Evolutionary conservation across 2,888 invertebrate genomes (phyloP).

Genomic region (Diaprepes abbreviatus): DNA sequence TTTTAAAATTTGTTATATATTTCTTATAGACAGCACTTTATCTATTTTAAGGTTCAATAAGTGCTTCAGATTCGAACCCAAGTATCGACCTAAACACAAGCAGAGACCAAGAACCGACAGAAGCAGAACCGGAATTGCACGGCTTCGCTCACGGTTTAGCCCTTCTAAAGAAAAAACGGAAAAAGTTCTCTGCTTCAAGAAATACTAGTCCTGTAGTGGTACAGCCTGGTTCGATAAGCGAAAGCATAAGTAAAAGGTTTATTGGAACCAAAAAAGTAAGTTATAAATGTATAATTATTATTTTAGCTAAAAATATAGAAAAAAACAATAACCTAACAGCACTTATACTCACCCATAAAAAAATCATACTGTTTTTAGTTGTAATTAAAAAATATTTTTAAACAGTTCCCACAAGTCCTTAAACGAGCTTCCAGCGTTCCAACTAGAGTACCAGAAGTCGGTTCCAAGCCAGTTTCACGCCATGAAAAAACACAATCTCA

Average conservation of each 20-base stretch:
- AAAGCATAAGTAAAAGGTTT: constrained; percentile 42
- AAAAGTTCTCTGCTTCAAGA: constrained; percentile 86
- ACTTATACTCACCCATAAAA: no score
- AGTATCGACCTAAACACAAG: constrained; percentile 69
- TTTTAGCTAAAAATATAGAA: no score
- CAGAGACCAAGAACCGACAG: constrained; percentile 33
- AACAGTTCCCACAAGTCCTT: constrained; percentile 69
- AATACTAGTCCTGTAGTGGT: constrained; percentile 74
- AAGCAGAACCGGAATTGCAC: constrained; percentile 60
- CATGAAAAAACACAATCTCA: constrained; percentile 76
- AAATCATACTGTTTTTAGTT: no score
- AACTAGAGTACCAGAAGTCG: constrained; percentile 70
- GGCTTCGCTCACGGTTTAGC: constrained; percentile 76
- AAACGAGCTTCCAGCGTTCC: constrained; percentile 82
- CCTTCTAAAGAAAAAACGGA: constrained; percentile 83
- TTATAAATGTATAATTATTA: no score
- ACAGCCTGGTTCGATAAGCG: constrained; percentile 21
- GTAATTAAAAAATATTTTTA: no score
- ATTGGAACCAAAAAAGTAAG: constrained; percentile 34
- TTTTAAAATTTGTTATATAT: background rate
- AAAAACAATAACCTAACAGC: no score
- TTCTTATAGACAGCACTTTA: no score
- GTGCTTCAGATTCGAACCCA: constrained; percentile 78
- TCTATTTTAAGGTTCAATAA: constrained; percentile 75
- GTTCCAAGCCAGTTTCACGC: constrained; percentile 64